Base-by-base conservation (phyloP, 1,140 invertebrate species). In the Eubasilissa regina region DNA sequence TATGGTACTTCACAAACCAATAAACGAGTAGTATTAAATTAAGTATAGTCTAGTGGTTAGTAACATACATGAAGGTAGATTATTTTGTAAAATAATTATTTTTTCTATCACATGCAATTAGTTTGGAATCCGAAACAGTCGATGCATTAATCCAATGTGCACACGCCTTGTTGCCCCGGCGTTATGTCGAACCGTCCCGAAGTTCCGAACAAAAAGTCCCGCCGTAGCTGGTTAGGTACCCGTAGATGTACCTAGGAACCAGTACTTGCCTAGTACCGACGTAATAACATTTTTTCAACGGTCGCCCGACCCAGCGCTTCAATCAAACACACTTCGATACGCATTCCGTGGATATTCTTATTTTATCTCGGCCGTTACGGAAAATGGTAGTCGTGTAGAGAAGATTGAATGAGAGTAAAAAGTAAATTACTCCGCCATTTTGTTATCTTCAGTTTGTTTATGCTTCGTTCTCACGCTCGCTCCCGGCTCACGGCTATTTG, bases 251-350 rank as follows among this genome's bases (percentile, higher is more conserved):
- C 25, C 25, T 6, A 3, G 6, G n/a, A 1, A 35, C 25, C 25
- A 6, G 25, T 35, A 35, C 25, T 6, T 35, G 15, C n/a, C 53
- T 56, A 56, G 53, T 58, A 11, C 48, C 48, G 70, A 13, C 21
- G 48, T 35, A 43, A 53, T 15, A 10, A 55, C 21, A 35, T 51
- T 9, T 21, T 44, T 21, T 35, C 19, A 15, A 19, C 43, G 44
- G 62, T 6, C 45, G 10, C 15, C 8, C 17, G 21, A 19, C n/a
- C 12, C 45, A 0, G 58, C 75, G 68, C 72, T 66, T 73, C 77
- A 79, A 81, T 79, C 77, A 79, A 70, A 70, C 51, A 51, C 80
- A 77, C 62, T 81, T 81, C 80, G 80, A 81, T 78, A 79, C 80
- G 80, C 80, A 81, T 81, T 81, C 80, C 80, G 66, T 70, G 9